phyloP scores from a whole-genome alignment of 1,140 invertebrate genomes.

The Caenorhabditis elegans region DNA sequence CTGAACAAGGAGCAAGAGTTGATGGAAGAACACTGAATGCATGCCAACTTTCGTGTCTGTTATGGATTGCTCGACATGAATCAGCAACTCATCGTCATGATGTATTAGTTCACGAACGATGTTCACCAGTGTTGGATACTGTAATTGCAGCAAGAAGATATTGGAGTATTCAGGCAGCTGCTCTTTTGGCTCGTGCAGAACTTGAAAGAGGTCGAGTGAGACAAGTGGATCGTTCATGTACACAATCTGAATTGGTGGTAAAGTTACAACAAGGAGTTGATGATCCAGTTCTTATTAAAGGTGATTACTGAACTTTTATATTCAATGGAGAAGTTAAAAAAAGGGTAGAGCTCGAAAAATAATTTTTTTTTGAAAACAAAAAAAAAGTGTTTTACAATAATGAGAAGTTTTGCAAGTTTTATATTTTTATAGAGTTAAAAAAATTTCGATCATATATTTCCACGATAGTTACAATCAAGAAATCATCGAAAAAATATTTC shows the following conservation, averaged over 20 bases:
- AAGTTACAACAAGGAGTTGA: constrained; percentile 34
- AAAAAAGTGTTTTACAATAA: too few relatives aligned
- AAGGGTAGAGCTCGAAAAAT: too few relatives aligned
- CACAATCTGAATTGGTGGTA: constrained; percentile 24
- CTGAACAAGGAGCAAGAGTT: neutral
- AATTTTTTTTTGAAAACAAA: neutral
- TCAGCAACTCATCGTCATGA: constrained; percentile 2
- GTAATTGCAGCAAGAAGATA: neutral
- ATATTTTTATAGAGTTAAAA: neutral
- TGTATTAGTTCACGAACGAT: constrained; percentile 19
- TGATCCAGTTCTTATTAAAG: neutral
- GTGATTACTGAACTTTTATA: neutral
- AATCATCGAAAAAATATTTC: too few relatives aligned
- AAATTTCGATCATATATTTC: too few relatives aligned
- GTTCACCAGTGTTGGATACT: constrained; percentile 7
- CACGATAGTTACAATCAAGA: too few relatives aligned
- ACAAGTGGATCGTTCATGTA: constrained; percentile 37
- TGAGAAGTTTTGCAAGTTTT: too few relatives aligned
- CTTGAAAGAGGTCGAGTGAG: constrained; percentile 28
- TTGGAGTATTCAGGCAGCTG: constrained; percentile 39
- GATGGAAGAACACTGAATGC: neutral
- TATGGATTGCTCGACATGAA: neutral
- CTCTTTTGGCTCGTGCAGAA: neutral
- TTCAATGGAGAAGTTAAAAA: neutral
- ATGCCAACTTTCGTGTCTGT: neutral